Evolutionary conservation across 2,888 invertebrate species (phyloP).

Genomic region (Digitonthophagus gazella): DNA sequence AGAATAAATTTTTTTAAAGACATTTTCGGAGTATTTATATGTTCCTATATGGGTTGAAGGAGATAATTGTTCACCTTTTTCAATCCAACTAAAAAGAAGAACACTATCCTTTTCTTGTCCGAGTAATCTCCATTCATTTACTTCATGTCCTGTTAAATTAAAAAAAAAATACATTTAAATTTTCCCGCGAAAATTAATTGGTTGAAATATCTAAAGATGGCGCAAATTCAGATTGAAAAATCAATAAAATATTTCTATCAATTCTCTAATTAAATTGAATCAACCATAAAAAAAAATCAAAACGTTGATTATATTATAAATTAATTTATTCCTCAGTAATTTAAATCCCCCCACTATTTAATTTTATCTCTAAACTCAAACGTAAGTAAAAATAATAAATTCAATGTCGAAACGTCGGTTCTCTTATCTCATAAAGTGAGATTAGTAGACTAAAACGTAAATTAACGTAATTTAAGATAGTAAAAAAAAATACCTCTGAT

Average conservation of each 20-base stretch:
- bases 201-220: too few species aligned
- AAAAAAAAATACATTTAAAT: neutral
- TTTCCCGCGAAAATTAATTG: too few species aligned
- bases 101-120: constrained; percentile 79
- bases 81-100: constrained; percentile 67
- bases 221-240: too few species aligned
- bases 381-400: constrained; percentile 3
- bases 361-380: neutral
- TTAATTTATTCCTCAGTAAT: too few species aligned
- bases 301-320: too few species aligned
- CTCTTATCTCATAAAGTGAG: neutral
- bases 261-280: neutral
- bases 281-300: too few species aligned
- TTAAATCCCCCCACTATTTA: too few species aligned
- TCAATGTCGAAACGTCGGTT: neutral
- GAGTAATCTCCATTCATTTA: constrained; percentile 75
- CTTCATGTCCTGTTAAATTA: constrained; percentile 46
- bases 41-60: constrained; percentile 56
- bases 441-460: constrained; percentile 1
- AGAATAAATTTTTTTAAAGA: constrained; percentile 60
- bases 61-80: constrained; percentile 33
- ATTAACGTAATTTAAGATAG: constrained; percentile 17
- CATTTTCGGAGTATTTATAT: constrained; percentile 61
- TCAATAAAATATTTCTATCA: neutral
- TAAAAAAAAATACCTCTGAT: constrained; percentile 53